Percentiles rank a stretch among this genome's conserved stretches.
These are phyloP conservation scores for Macropus fuliginosus DNA, from an alignment of 2,797 vertebrate genomes.

Conservation along the genomic window DNA sequence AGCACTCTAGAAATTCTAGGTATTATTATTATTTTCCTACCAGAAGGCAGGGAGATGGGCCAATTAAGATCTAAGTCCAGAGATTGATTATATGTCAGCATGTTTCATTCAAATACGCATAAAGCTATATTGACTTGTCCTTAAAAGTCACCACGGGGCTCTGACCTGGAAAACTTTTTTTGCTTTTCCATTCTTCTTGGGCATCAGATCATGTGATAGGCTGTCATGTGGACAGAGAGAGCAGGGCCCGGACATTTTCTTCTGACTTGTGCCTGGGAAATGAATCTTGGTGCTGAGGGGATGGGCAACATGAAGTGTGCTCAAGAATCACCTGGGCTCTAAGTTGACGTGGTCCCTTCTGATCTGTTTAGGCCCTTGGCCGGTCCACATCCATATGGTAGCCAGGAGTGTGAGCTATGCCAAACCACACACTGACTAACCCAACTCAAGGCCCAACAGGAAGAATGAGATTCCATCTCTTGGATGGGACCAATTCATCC, in stretches of 20 bases:
- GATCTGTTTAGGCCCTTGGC: neutral
- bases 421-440: neutral
- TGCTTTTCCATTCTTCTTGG: constrained; percentile 26
- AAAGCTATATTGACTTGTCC: neutral
- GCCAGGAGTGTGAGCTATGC: neutral
- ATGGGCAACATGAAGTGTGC: neutral
- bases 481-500: constrained; percentile 46
- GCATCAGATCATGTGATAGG: neutral
- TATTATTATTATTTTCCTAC: neutral
- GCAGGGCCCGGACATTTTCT: constrained; percentile 41
- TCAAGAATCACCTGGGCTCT: neutral
- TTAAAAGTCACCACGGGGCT: neutral
- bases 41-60: neutral
- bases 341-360: neutral
- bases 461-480: constrained; percentile 63
- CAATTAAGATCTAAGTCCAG: neutral
- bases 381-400: neutral
- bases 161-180: constrained; percentile 17
- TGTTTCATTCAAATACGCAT: no score
- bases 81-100: neutral
- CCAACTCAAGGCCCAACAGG: constrained; percentile 46
- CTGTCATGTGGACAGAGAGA: constrained; percentile 25
- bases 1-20: neutral
- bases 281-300: neutral
- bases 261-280: constrained; percentile 25